phyloP scores from a whole-genome alignment of 2,888 invertebrate genomes.

The Eutolmus rufibarbis region DNA sequence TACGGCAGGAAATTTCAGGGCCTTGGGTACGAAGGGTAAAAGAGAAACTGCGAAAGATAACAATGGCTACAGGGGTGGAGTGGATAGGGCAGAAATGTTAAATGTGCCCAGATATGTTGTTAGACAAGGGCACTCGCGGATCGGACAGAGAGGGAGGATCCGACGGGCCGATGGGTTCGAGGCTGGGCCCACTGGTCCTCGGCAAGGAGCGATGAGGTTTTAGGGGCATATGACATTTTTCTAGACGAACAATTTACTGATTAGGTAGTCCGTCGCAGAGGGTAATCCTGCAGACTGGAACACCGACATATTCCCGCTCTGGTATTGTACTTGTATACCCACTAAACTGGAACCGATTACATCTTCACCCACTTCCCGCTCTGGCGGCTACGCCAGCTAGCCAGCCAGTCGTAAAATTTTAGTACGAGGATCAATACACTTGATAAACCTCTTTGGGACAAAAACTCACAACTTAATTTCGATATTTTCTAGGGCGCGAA shows the following conservation, averaged over 20 bases:
- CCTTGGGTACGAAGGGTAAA: not conserved
- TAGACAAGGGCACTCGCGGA: not conserved
- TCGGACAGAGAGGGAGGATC: not conserved
- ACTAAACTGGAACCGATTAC: slow-evolving; percentile 7
- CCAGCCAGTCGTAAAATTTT: slow-evolving; percentile 5
- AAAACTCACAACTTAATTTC: slow-evolving; percentile 10
- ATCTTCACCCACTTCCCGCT: not conserved
- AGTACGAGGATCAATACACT: slow-evolving; percentile 12
- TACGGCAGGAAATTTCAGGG: not conserved
- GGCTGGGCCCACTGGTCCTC: not conserved
- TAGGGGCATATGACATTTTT: not conserved
- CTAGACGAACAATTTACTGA: slow-evolving; percentile 25
- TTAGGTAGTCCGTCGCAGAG: not conserved
- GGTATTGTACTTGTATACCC: not conserved
- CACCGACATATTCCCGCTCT: not conserved
- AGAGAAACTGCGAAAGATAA: slow-evolving; percentile 6
- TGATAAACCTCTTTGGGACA: not conserved
- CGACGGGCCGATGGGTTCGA: not conserved
- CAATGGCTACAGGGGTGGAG: not conserved
- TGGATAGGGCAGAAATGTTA: slow-evolving; percentile 4
- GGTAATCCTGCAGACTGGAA: not conserved
- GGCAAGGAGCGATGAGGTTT: not conserved
- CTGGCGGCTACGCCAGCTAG: not conserved
- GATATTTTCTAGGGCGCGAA: slow-evolving; percentile 4
- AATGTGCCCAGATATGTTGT: not conserved